Evolutionary conservation across 2,797 vertebrate genomes (phyloP).

Genomic region (Hoplostethus mediterraneus): DNA sequence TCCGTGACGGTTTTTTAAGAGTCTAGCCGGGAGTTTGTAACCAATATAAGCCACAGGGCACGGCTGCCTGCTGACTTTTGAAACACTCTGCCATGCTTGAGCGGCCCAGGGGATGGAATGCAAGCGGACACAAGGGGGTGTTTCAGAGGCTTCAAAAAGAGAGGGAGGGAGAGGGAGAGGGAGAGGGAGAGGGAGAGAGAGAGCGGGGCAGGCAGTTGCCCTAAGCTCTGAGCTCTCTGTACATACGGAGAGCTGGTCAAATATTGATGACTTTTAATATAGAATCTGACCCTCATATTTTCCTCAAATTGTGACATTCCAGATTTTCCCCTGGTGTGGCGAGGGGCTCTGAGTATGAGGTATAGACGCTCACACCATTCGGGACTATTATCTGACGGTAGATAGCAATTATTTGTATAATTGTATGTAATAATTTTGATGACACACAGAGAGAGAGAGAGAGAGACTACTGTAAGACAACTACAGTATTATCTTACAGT

Average conservation of each 20-base stretch:
- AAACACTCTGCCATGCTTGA: conserved; percentile 82
- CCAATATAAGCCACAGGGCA: conserved; percentile 66
- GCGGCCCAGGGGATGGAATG: conserved; percentile 74
- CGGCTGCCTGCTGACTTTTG: conserved; percentile 74
- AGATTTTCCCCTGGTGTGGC: conserved; percentile 38
- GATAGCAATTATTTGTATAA: too few species aligned
- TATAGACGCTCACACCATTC: neutral
- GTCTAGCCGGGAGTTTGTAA: conserved; percentile 66
- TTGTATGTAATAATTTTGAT: neutral
- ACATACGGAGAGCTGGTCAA: conserved; percentile 66
- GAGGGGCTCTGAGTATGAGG: conserved; percentile 23
- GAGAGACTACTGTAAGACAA: neutral
- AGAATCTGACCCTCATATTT: conserved; percentile 78
- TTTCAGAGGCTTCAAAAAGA: conserved; percentile 78
- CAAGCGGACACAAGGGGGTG: conserved; percentile 80
- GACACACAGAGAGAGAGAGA: too few species aligned
- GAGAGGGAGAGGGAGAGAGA: neutral
- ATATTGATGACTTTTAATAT: conserved; percentile 82
- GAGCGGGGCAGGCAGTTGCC: conserved; percentile 49
- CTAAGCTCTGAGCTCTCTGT: conserved; percentile 41
- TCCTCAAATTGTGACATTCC: conserved; percentile 66
- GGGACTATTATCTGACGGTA: neutral
- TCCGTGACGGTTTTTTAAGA: conserved; percentile 56
- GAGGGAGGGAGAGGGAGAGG: neutral
- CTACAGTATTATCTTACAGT: neutral